Evolutionary conservation across 2,888 invertebrate genomes (phyloP), one percentile per base, ranked within the genome.

Genomic region (Thereva unica): DNA sequence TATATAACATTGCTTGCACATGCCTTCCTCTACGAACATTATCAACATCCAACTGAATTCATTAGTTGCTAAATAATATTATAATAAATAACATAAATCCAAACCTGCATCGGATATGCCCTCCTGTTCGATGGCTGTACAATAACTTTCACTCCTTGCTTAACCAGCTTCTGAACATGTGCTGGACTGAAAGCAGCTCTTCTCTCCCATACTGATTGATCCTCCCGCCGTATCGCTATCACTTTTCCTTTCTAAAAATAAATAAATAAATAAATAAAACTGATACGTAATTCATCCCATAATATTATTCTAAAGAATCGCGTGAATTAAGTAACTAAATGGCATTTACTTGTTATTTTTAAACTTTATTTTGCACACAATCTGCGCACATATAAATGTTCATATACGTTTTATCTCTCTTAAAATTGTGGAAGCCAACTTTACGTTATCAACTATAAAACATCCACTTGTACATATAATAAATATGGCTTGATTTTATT

Each of bases 81-180:
- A 3, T 3, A n/a, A 47, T 47, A 9, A 4, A 47, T 5, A n/a
- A 45, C n/a, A 52, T 34, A 52, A 37, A n/a, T 5, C 40, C 0
- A 35, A 71, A 86, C 92, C 87, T 97, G 95, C 87, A 97, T 96
- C 1, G 98, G 97, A 82, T 97, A 99, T 0, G 99, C 97, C 56
- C 99, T 84, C 70, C 99, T 85, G 80, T 99, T 99, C 67, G 97
- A 97, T 0, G 99, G 98, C 77, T 99, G 99, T 0, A 99, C 96
- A 56, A 99, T 90, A 56, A 99, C 97, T 80, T 92, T 93, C 50
- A 97, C 90, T 3, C 96, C 95, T 73, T 89, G 86, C 71, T 91
- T 87, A 34, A 94, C 92, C 72, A 99, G 83, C 71, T 91, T 89
- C 73, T 90, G 88, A 5, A 99, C 97, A 77, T 98, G 97, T 35